Conservation (phyloP, 2,888 invertebrate species). For the Torymus aiolomorphi region DNA sequence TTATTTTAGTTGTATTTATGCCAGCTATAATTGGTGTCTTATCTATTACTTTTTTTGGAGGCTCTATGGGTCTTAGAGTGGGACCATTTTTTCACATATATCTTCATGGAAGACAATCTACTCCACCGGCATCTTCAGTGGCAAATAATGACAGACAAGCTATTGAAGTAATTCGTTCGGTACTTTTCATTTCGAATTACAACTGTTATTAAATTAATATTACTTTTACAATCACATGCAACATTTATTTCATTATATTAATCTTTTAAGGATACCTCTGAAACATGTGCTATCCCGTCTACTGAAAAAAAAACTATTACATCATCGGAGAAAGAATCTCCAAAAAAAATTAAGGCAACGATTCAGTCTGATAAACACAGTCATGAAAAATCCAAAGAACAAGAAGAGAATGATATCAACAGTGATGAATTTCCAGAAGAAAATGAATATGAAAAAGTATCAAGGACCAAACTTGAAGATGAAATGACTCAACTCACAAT, state of each 20-base stretch:
- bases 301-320: background rate
- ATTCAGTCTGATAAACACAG: background rate
- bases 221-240: too few relatives aligned
- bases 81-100: conserved; percentile 62
- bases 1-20: conserved; percentile 57
- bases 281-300: too few relatives aligned
- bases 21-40: conserved; percentile 53
- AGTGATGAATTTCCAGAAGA: conserved; percentile 46
- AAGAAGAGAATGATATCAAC: conserved; percentile 25
- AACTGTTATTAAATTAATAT: background rate
- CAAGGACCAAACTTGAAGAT: conserved; percentile 17
- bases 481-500: conserved; percentile 9
- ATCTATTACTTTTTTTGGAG: conserved; percentile 60
- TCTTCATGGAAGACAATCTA: conserved; percentile 40
- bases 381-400: background rate
- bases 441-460: conserved; percentile 51
- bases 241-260: too few relatives aligned
- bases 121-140: conserved; percentile 4
- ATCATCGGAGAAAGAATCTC: background rate
- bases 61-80: conserved; percentile 62
- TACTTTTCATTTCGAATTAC: background rate
- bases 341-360: background rate
- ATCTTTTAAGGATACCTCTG: too few relatives aligned
- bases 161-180: conserved; percentile 46
- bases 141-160: conserved; percentile 30